A percentile compares a stretch with the other conserved stretches of the same genome.
phyloP scores from a whole-genome alignment of 2,113 vertebrate genomes.

The Meles meles region DNA sequence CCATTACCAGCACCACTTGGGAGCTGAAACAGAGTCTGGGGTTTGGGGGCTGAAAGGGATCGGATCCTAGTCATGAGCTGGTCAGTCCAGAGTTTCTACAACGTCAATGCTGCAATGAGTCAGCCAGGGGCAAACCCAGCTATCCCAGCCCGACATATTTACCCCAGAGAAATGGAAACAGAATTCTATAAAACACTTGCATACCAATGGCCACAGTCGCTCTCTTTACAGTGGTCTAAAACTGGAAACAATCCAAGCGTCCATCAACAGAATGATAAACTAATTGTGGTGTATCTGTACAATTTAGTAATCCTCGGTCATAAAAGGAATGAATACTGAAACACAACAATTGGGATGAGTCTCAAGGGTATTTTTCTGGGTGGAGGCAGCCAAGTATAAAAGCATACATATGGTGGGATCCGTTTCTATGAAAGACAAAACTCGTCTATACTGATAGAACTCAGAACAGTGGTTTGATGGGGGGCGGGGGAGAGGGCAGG shows the following conservation, averaged over 20 bases:
- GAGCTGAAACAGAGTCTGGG: fast-evolving
- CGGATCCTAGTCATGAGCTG: fast-evolving
- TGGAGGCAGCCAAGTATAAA: not conserved
- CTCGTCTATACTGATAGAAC: not conserved
- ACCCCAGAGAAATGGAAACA: not conserved
- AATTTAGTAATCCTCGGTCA: not conserved
- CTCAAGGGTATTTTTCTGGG: not conserved
- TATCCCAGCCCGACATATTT: not conserved
- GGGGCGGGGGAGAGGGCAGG: fast-evolving
- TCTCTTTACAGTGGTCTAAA: not conserved
- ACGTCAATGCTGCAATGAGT: too few relatives aligned
- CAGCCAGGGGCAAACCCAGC: not conserved
- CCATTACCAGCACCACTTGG: not conserved
- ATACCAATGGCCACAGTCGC: not conserved
- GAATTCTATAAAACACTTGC: not conserved
- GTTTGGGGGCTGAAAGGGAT: not conserved
- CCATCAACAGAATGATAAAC: not conserved
- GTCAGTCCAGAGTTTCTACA: not conserved
- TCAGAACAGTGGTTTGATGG: fast-evolving
- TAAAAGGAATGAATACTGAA: not conserved
- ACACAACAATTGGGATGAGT: not conserved
- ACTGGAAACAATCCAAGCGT: not conserved
- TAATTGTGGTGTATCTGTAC: not conserved
- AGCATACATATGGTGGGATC: fast-evolving
- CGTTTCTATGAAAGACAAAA: not conserved